Evolutionary conservation across 2,113 vertebrate genomes (phyloP).

Genomic region (Xiphorhynchus elegans): DNA sequence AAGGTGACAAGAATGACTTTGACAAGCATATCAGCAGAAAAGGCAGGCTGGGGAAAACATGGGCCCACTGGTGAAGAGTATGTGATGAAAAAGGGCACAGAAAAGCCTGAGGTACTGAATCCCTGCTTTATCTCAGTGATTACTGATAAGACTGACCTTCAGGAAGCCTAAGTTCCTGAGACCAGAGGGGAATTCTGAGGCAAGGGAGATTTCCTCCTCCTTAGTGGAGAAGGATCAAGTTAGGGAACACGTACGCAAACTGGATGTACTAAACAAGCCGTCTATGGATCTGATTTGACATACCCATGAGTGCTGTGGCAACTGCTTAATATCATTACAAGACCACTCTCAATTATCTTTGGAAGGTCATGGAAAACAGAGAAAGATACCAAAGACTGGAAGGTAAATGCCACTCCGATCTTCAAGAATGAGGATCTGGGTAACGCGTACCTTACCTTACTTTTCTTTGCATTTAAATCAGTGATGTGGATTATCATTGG

Average conservation of each 20-base stretch:
- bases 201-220: not conserved
- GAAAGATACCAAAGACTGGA: not conserved
- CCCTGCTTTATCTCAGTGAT: not conserved
- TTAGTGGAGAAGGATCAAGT: not conserved
- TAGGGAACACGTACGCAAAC: not conserved
- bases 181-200: not conserved
- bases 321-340: not conserved
- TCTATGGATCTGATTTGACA: not conserved
- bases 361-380: not conserved
- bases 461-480: not conserved
- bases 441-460: not conserved
- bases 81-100: not conserved
- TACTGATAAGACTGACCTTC: not conserved
- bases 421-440: not conserved
- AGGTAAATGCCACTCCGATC: not conserved
- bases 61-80: not conserved
- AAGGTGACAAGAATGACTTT: not conserved
- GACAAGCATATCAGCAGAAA: not conserved
- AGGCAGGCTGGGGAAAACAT: not conserved
- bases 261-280: not conserved
- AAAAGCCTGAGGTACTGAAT: not conserved
- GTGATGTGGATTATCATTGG: not conserved
- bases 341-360: not conserved
- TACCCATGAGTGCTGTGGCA: not conserved
- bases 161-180: not conserved